These are phyloP conservation scores for Siderastrea radians DNA, from an alignment of 92 coral and sea anemone species.

Conservation along the genomic window DNA sequence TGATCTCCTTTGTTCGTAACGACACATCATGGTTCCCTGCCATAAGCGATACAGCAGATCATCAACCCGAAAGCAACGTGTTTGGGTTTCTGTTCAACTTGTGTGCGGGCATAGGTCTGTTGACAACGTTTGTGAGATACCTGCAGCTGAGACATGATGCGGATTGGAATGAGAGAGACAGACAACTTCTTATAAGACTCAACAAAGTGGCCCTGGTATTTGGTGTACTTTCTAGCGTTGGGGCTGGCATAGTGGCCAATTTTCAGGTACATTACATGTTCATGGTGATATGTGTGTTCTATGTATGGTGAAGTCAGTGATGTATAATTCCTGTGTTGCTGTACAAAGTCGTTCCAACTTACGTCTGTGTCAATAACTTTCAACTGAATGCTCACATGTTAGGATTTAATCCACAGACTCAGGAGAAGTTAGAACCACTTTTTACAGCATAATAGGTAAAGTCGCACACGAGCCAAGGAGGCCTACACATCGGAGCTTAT, in stretches of 20 bases:
- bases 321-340: too few relatives aligned
- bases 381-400: too few relatives aligned
- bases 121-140: slow-evolving; percentile 78
- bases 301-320: too few relatives aligned
- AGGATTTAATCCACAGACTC: too few relatives aligned
- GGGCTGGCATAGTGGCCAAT: slow-evolving; percentile 88
- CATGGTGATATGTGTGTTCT: too few relatives aligned
- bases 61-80: slow-evolving; percentile 85
- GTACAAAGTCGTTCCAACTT: too few relatives aligned
- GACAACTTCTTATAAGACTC: slow-evolving; percentile 66
- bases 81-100: slow-evolving; percentile 86
- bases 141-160: slow-evolving; percentile 92
- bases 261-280: slow-evolving; percentile 77
- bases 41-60: slow-evolving; percentile 76
- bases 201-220: slow-evolving; percentile 74
- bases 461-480: too few relatives aligned
- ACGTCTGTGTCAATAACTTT: too few relatives aligned
- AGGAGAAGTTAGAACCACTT: too few relatives aligned
- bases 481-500: too few relatives aligned
- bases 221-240: slow-evolving; percentile 79
- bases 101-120: slow-evolving; percentile 67
- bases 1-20: slow-evolving; percentile 54
- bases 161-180: slow-evolving; percentile 86
- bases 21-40: slow-evolving; percentile 88
- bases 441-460: too few relatives aligned